Conservation (phyloP, 2,888 invertebrate genomes). For the Embidobia sp. region DNA sequence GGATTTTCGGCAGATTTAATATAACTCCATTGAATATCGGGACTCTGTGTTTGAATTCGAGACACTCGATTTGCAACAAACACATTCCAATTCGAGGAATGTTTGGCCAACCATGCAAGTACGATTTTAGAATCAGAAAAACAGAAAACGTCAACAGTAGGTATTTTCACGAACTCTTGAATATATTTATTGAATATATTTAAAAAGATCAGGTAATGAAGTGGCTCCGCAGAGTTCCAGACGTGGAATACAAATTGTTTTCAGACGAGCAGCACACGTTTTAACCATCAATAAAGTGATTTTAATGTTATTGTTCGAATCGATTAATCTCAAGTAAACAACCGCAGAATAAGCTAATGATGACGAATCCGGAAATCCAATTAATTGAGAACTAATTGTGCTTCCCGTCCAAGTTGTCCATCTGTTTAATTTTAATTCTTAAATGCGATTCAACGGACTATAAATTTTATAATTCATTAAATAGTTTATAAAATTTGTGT, state of each 20-base stretch:
- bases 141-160: background rate
- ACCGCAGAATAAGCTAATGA: background rate
- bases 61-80: slow-evolving; percentile 13
- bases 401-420: background rate
- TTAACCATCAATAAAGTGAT: background rate
- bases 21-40: background rate
- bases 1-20: slow-evolving; percentile 1
- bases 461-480: background rate
- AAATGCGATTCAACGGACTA: background rate
- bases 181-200: slow-evolving; percentile 1
- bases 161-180: background rate
- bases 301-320: background rate
- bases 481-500: background rate
- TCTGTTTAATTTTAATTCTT: background rate
- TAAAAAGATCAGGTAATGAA: background rate
- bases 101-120: background rate
- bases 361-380: slow-evolving; percentile 11
- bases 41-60: background rate
- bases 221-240: slow-evolving; percentile 5
- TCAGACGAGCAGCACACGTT: slow-evolving; percentile 3
- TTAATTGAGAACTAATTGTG: background rate
- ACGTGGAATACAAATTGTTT: slow-evolving; percentile 14
- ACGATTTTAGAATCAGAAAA: slow-evolving; percentile 8
- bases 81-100: background rate
- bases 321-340: slow-evolving; percentile 1